These are phyloP conservation scores for Paelopatides confundens DNA, from an alignment of 53 echinoderm and acorn worm species.

Conservation along the genomic window DNA sequence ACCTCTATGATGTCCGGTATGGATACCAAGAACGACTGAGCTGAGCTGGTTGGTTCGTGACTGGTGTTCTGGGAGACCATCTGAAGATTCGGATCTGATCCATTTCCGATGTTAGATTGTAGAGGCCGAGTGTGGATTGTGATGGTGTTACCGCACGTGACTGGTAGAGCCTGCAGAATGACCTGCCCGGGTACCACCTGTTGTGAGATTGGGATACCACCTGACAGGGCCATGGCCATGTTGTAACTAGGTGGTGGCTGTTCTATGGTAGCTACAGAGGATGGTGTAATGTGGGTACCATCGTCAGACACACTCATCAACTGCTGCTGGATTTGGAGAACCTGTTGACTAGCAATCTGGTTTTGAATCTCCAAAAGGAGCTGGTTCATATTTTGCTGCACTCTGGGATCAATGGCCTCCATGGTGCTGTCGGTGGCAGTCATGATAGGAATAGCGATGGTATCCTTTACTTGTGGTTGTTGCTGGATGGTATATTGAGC, in stretches of 20 bases:
- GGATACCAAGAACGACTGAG: constrained; percentile 20
- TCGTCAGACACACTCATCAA: constrained; percentile 34
- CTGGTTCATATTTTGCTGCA: constrained; percentile 83
- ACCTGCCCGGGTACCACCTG: constrained; percentile 67
- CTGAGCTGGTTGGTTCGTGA: neutral
- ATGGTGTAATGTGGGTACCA: neutral
- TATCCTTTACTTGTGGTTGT: constrained; percentile 33
- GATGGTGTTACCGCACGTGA: constrained; percentile 38
- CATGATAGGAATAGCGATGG: constrained; percentile 29
- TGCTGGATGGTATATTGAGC: constrained; percentile 29
- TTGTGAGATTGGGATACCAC: constrained; percentile 48
- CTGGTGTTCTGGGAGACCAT: neutral
- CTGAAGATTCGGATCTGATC: neutral
- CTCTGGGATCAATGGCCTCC: constrained; percentile 57
- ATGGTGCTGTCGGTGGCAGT: constrained; percentile 37
- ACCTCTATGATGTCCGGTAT: constrained; percentile 37
- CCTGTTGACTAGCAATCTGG: constrained; percentile 82
- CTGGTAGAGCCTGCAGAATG: constrained; percentile 82
- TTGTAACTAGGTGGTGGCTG: constrained; percentile 92
- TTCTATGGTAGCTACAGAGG: constrained; percentile 24
- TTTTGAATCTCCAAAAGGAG: constrained; percentile 75
- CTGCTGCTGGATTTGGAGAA: constrained; percentile 49
- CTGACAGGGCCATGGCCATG: constrained; percentile 74
- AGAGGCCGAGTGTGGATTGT: constrained; percentile 22
- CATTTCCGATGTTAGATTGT: neutral